phyloP scores from a whole-genome alignment of 2,113 vertebrate species.

The Phyllopteryx taeniolatus region DNA sequence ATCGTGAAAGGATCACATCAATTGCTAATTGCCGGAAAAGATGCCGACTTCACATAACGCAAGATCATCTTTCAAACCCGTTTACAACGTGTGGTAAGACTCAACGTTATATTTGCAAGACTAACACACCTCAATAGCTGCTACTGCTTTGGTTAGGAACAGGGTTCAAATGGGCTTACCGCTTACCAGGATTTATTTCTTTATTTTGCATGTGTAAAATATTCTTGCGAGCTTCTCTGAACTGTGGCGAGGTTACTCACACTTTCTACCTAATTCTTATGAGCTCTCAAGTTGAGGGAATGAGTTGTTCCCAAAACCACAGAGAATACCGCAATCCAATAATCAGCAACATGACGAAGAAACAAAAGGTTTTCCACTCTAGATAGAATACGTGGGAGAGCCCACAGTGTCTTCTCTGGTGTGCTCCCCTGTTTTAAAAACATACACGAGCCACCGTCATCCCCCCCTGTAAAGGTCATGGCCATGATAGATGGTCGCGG shows the following conservation, averaged over 20 bases:
- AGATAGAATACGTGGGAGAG: not conserved
- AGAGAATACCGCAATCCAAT: not conserved
- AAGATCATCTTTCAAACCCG: too few relatives aligned
- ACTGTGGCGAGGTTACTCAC: not conserved
- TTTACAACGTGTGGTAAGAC: too few relatives aligned
- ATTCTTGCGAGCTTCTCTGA: too few relatives aligned
- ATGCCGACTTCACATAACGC: too few relatives aligned
- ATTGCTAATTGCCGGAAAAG: too few relatives aligned
- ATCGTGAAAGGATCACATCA: too few relatives aligned
- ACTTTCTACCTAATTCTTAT: not conserved
- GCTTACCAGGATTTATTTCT: too few relatives aligned
- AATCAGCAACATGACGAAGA: not conserved
- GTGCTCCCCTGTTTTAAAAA: conserved; percentile 35
- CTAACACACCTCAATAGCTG: not conserved
- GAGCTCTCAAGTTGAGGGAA: too few relatives aligned
- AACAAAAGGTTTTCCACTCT: not conserved
- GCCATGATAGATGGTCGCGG: conserved; percentile 68
- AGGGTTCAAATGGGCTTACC: too few relatives aligned
- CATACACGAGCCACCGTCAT: conserved; percentile 52
- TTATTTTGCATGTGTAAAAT: too few relatives aligned
- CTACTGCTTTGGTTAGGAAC: too few relatives aligned
- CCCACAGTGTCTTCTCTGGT: conserved; percentile 4
- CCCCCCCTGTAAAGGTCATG: conserved; percentile 75
- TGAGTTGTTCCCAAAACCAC: not conserved
- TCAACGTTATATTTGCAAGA: not conserved